Evolutionary conservation across 37 sponge, comb jelly and placozoan genomes (phyloP), one percentile per base, ranked within the genome.

Genomic region (Crambe crambe): DNA sequence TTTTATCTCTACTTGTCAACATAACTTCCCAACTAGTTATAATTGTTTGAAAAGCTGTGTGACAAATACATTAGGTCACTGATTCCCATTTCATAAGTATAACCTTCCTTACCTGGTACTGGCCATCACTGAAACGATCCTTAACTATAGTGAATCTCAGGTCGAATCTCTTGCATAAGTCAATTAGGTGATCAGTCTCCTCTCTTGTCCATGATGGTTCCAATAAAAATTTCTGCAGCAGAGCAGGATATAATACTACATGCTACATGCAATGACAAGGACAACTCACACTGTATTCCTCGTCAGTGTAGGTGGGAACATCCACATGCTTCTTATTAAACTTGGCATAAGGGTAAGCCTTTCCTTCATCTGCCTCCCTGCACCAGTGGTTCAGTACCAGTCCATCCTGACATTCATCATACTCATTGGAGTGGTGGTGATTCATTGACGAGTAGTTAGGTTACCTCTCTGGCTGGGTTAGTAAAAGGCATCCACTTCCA

Each of bases 401-500:
- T 22, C 76, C 77, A 74, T 93, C 94, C 92, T 94, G 12, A 47
- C 6, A 18, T 72, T 43, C 38, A 41, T 42, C 30, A 27, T 60
- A 4, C 25, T 15, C 54, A 51, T 15, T 18, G 54, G 15, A 15
- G 38, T 68, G 41, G 59, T 21, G 15, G 51, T 58, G 25, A 37
- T 27, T 4, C 37, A 37, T 27, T n/a, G 67, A 22, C 21, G 30
- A 8, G 36, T n/a, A n/a, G 17, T 21, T 6, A 26, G 61, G 61
- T 30, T 64, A 89, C 96, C 23, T 58, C 70, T 82, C 99, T 78
- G 32, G 99, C 99, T 27, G 85, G 86, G 82, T 98, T 98, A 30
- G 86, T 89, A 74, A 98, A 98, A 29, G 89, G 85, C 44, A 82
- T 86, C 98, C 96, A 95, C 70, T 90, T 90, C 98, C 98, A 97